Evolutionary conservation across 2,888 invertebrate species (phyloP), one percentile per base, ranked within the genome.

Genomic region (Pseudococcus jackbeardsleyi): DNA sequence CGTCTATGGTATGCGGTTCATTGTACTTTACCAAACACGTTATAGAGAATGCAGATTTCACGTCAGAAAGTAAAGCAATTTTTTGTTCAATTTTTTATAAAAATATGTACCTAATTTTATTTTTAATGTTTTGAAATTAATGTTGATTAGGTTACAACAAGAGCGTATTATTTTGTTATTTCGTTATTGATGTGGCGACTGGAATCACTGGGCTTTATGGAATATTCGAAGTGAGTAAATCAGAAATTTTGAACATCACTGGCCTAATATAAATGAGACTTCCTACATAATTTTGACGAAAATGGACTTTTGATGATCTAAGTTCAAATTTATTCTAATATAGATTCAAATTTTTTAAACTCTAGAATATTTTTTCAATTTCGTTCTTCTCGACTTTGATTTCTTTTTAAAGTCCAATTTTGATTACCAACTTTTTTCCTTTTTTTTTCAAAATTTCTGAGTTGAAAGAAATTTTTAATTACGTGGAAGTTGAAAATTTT

Each of bases 1-100:
- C 77, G 5, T 77, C 77, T 1, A n/a, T 77, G 33, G n/a, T 42
- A 42, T 77, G 77, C 77, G 77, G 77, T 77, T 33, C 77, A 33
- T 77, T 77, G 77, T 77, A 77, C 77, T 77, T 77, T n/a, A n/a
- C n/a, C 1, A 77, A 77, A 77, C n/a, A 77, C 26, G 33, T 77
- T 33, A 6, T 77, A 77, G 77, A 77, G n/a, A 77, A 77, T n/a
- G 19, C 77, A 77, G 42, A 77, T 77, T 42, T 77, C 39, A 77
- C 39, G 2, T 42, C 42, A 8, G 77, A 77, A 42, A 26, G 77
- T 77, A 77, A 3, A 77, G 4, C n/a, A 54, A n/a, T 54, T 54
- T 54, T 54, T 54, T 72, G 17, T 26, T 15, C 1, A 77, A 42
- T 77, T 17, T 33, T 26, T 26, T 22, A 2, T 17, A 72, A 72